phyloP scores from a whole-genome alignment of 2,113 vertebrate genomes.

The Ascaphus truei region DNA sequence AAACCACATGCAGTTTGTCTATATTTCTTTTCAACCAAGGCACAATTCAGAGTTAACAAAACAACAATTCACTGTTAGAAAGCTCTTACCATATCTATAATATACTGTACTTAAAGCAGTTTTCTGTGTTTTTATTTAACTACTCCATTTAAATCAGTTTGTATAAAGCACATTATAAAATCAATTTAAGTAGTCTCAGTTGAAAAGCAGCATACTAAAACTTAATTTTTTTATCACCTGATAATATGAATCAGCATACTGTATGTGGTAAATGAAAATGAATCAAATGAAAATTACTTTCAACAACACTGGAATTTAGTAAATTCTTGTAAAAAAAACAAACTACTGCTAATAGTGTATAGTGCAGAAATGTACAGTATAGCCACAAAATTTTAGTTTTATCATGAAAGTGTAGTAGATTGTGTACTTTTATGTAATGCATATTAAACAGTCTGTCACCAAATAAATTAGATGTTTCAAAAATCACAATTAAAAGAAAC shows the following conservation, averaged over 20 bases:
- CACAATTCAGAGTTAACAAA: constrained; percentile 48
- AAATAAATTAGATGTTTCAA: constrained; percentile 4
- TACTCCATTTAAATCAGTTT: constrained; percentile 53
- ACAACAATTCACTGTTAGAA: constrained; percentile 47
- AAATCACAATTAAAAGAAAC: no score
- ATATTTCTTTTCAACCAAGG: constrained; percentile 13
- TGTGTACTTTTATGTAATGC: constrained; percentile 4
- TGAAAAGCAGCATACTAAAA: constrained; percentile 7
- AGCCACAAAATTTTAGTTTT: neutral
- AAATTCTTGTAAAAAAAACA: no score
- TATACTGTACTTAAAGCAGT: constrained; percentile 41
- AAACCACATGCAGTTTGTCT: constrained; percentile 39
- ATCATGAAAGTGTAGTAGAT: neutral
- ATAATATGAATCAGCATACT: neutral
- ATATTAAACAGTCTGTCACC: constrained; percentile 13
- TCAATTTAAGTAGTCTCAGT: constrained; percentile 19
- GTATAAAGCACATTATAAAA: constrained; percentile 52
- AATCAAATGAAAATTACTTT: constrained; percentile 13
- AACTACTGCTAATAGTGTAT: neutral
- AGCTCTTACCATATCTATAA: constrained; percentile 50
- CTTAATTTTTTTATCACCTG: constrained; percentile 12
- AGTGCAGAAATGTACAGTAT: neutral
- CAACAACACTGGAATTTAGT: constrained; percentile 2
- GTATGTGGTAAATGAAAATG: neutral
- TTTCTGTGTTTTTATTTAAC: constrained; percentile 47